Conservation (phyloP, 1,140 invertebrate species). For the Scaptomyza hsui region DNA sequence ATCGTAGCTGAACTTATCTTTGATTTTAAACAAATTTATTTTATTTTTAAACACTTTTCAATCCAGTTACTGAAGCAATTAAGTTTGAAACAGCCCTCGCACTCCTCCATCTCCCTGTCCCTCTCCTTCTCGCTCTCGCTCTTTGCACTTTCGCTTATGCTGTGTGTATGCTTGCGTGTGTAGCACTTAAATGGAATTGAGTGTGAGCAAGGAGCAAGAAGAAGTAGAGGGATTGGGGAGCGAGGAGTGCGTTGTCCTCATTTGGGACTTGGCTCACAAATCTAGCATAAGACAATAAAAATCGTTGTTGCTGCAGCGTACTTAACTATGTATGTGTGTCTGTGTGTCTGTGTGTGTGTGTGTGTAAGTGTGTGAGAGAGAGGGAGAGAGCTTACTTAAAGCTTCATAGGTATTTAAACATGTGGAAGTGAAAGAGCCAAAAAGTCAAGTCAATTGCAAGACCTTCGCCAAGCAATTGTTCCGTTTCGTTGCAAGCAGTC, state of each 20-base stretch:
- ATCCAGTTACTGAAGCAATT: neutral
- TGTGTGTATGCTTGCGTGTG: slow-evolving; percentile 30
- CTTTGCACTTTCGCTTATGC: neutral
- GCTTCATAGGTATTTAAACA: slow-evolving; percentile 42
- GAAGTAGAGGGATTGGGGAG: slow-evolving; percentile 3
- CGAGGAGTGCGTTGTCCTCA: slow-evolving; percentile 69
- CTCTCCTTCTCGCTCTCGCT: neutral
- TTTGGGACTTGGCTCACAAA: slow-evolving; percentile 65
- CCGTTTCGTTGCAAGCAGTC: slow-evolving; percentile 2
- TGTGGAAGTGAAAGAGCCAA: slow-evolving; percentile 24
- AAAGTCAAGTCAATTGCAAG: slow-evolving; percentile 21
- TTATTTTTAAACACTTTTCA: too few relatives aligned
- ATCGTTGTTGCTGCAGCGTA: slow-evolving; percentile 42
- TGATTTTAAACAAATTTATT: too few relatives aligned
- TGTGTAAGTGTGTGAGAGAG: slow-evolving; percentile 9
- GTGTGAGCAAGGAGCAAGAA: slow-evolving; percentile 53
- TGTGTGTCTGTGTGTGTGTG: slow-evolving; percentile 6
- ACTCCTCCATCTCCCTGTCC: neutral
- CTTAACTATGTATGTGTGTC: slow-evolving; percentile 26
- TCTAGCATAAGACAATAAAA: slow-evolving; percentile 70
- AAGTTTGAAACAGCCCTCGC: slow-evolving; percentile 32
- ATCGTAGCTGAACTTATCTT: too few relatives aligned
- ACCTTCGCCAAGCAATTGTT: slow-evolving; percentile 8
- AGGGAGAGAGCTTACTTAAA: slow-evolving; percentile 44
- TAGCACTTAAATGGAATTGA: slow-evolving; percentile 74